Evolutionary conservation across 2,113 vertebrate genomes (phyloP).

Genomic region (Scortum barcoo): DNA sequence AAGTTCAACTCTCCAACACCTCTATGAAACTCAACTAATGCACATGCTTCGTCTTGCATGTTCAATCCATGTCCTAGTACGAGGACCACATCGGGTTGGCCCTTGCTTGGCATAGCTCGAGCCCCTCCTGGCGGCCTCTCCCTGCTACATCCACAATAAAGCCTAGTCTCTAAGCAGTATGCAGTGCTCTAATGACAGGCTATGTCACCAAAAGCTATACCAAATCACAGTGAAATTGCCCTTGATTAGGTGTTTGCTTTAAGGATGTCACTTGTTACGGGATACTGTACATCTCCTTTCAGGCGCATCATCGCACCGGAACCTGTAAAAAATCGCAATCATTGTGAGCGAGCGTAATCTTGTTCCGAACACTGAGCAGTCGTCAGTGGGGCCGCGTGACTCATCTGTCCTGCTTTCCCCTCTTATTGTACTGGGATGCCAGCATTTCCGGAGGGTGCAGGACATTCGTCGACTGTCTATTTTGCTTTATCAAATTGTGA

Average conservation of each 20-base stretch:
- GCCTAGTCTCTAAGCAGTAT: neutral
- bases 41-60: too few species aligned
- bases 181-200: neutral
- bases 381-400: slow-evolving; percentile 39
- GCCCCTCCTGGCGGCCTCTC: neutral
- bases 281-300: slow-evolving; percentile 15
- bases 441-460: slow-evolving; percentile 40
- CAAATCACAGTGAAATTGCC: neutral
- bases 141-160: neutral
- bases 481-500: slow-evolving; percentile 45
- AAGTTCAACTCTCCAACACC: too few species aligned
- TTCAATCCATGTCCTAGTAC: too few species aligned
- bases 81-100: too few species aligned
- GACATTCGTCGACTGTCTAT: slow-evolving; percentile 54
- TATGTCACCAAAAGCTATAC: neutral
- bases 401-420: slow-evolving; percentile 37
- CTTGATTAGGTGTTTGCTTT: slow-evolving; percentile 3
- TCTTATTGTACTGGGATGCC: slow-evolving; percentile 39
- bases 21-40: too few species aligned
- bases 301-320: slow-evolving; percentile 3
- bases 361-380: slow-evolving; percentile 30
- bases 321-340: slow-evolving; percentile 2
- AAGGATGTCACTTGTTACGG: neutral
- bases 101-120: neutral
- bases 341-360: slow-evolving; percentile 36